phyloP scores from a whole-genome alignment of 1,140 invertebrate genomes.

The Ectropis grisescens region DNA sequence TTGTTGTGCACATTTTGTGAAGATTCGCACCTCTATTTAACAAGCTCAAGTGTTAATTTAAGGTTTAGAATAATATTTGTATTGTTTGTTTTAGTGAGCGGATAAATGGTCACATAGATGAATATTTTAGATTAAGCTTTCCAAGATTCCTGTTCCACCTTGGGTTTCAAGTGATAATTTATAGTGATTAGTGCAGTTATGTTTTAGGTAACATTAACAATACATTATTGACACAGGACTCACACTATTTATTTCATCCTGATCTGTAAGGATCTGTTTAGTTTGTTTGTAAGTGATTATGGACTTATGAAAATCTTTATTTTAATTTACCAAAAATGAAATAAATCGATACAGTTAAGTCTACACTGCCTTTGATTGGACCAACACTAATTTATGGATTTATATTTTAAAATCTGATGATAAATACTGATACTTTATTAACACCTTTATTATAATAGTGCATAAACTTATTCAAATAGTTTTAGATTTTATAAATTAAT shows the following conservation, averaged over 20 bases:
- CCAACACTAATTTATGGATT: too few species aligned
- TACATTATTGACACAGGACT: constrained; percentile 51
- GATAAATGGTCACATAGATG: constrained; percentile 41
- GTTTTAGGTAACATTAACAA: constrained; percentile 50
- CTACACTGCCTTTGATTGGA: constrained; percentile 5
- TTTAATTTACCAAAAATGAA: constrained; percentile 69
- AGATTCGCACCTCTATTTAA: not conserved
- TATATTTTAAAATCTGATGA: too few species aligned
- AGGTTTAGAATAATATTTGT: constrained; percentile 1
- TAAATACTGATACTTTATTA: too few species aligned
- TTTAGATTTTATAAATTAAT: too few species aligned
- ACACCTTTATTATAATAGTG: too few species aligned
- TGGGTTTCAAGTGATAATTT: constrained; percentile 64
- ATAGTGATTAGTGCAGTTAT: constrained; percentile 60
- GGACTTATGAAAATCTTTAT: constrained; percentile 61
- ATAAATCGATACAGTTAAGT: constrained; percentile 61
- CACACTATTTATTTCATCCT: constrained; percentile 65
- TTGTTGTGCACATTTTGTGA: not conserved
- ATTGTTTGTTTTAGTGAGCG: constrained; percentile 40
- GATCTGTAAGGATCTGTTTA: constrained; percentile 64
- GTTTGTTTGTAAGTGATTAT: constrained; percentile 61
- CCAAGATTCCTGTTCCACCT: constrained; percentile 60
- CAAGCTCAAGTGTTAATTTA: constrained; percentile 1
- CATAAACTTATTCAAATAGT: too few species aligned
- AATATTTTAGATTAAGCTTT: constrained; percentile 57